These are phyloP conservation scores for Rhopalosiphum nymphaeae DNA, from an alignment of 2,888 invertebrate genomes.

Conservation along the genomic window DNA sequence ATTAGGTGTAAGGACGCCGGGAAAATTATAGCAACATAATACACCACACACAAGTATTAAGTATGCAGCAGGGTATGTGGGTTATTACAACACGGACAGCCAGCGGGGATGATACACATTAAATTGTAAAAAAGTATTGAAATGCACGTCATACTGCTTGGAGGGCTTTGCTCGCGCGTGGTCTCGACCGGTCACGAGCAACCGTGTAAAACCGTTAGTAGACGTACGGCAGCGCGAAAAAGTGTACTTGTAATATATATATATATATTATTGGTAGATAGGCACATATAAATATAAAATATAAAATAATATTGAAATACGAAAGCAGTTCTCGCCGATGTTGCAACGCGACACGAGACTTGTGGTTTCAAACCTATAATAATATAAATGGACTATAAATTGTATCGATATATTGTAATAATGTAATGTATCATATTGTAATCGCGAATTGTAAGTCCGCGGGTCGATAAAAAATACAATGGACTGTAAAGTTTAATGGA, in stretches of 20 bases:
- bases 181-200: constrained; percentile 57
- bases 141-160: constrained; percentile 2
- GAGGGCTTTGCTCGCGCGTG: constrained; percentile 49
- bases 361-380: constrained; percentile 29
- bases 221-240: constrained; percentile 6
- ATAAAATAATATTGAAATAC: constrained; percentile 34
- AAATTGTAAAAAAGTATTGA: constrained; percentile 34
- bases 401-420: constrained; percentile 25
- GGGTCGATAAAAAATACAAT: constrained; percentile 22
- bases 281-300: background rate
- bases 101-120: constrained; percentile 61
- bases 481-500: background rate
- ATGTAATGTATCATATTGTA: background rate
- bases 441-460: background rate
- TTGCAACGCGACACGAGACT: constrained; percentile 53
- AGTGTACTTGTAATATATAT: background rate
- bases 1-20: background rate
- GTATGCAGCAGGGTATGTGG: background rate
- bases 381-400: constrained; percentile 26
- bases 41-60: background rate
- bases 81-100: constrained; percentile 37
- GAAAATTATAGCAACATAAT: background rate
- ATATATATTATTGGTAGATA: background rate
- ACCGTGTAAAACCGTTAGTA: constrained; percentile 29
- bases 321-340: constrained; percentile 37